Evolutionary conservation across 1,140 invertebrate species (phyloP).

Genomic region (Monomorium pharaonis): DNA sequence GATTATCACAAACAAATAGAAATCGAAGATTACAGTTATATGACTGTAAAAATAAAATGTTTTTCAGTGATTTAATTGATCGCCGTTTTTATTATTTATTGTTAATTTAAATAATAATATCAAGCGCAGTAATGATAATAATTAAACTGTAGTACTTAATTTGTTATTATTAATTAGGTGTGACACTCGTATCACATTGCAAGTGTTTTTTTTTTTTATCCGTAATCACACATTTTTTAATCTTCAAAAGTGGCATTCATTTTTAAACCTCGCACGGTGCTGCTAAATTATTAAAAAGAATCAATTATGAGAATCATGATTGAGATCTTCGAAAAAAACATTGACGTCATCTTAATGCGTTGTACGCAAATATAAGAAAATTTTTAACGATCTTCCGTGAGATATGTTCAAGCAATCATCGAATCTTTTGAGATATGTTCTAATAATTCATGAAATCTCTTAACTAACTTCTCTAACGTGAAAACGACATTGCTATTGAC

Average conservation of each 20-base stretch:
- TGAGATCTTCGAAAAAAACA: background rate
- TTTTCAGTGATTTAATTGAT: background rate
- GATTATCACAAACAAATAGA: background rate
- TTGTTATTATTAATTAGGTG: background rate
- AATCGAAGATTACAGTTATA: background rate
- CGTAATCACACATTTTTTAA: background rate
- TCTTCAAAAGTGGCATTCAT: background rate
- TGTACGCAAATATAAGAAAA: background rate
- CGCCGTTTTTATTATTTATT: background rate
- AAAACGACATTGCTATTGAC: background rate
- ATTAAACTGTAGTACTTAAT: background rate
- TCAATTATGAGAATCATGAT: background rate
- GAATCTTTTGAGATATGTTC: background rate
- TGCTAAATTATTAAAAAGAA: slow-evolving; percentile 14
- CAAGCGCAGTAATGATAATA: background rate
- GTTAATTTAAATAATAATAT: background rate
- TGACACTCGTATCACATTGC: background rate
- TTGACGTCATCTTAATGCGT: background rate
- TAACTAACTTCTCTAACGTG: background rate
- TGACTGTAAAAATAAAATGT: background rate
- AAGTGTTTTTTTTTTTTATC: background rate
- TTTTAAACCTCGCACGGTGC: background rate
- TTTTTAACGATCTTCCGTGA: background rate
- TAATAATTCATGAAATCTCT: background rate
- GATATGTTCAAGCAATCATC: background rate